Evolutionary conservation across 2,797 vertebrate genomes (phyloP), one percentile per base, ranked within the genome.

Genomic region (Nasua narica): DNA sequence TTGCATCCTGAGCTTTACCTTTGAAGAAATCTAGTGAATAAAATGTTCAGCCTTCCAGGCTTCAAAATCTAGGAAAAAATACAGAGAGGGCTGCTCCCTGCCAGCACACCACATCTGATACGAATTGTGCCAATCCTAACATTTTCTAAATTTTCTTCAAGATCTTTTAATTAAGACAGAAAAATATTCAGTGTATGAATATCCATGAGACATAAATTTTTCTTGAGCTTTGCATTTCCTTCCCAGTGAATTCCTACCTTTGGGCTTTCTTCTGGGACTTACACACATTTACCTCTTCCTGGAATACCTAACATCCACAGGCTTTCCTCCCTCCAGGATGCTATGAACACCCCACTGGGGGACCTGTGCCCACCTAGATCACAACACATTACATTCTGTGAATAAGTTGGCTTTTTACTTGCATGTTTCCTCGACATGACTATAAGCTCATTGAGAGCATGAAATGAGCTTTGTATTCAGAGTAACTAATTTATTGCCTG

Each of bases 401-500:
- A 88, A 82, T 69, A 56, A 21, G 43, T 19, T 79, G 69, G 7
- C 7, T 65, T 95, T 91, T 69, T 43, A 50, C 40, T 82, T 88
- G 4, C 35, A 23, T 54, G 21, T 69, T 72, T 83, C 29, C 35
- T 81, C 25, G 18, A 4, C 40, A 52, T 13, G 23, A 89, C 50
- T 78, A 32, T 67, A 91, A 93, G 19, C 7, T 91, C 37, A 83
- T 4, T 32, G 29, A 79, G 10, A 91, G 35, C 65, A 58, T 69
- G n/a, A 91, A 70, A 84, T 65, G 27, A 76, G 29, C 32, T 58
- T 89, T 56, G 29, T 77, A 32, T 74, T 81, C 43, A 52, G 3
- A 46, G 65, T 65, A 56, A 83, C 74, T 91, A 91, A 96, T 89
- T 86, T 91, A 91, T 81, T 87, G 56, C n/a, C 56, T 87, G 60